phyloP scores from a whole-genome alignment of 2,113 vertebrate species.

The Prinia subflava region DNA sequence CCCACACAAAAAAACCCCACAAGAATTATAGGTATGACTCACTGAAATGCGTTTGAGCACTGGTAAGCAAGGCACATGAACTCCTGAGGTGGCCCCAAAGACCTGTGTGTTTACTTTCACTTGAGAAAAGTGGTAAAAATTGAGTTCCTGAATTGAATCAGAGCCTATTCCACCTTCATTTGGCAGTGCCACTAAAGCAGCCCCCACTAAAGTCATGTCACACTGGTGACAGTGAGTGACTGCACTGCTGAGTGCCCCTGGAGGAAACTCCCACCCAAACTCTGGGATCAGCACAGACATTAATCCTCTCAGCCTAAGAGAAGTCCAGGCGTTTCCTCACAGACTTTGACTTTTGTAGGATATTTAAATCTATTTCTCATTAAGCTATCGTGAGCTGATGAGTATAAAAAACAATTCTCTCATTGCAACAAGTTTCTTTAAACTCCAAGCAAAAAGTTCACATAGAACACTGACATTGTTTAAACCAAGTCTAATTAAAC shows the following conservation, averaged over 20 bases:
- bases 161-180: background rate
- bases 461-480: background rate
- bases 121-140: background rate
- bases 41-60: background rate
- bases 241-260: no score
- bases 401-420: background rate
- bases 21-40: background rate
- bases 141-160: background rate
- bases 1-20: no score
- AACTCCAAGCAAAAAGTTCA: background rate
- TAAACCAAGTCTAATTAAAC: background rate
- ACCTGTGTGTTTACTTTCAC: background rate
- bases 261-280: background rate
- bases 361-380: background rate
- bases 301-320: background rate
- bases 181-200: background rate
- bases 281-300: background rate
- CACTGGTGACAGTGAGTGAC: accelerated
- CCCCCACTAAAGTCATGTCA: accelerated
- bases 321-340: background rate
- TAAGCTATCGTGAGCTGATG: background rate
- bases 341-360: background rate
- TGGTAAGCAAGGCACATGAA: accelerated
- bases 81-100: background rate
- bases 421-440: background rate